Base-by-base conservation (phyloP, 53 echinoderm and acorn worm species). In the Echinarachnius parma region DNA sequence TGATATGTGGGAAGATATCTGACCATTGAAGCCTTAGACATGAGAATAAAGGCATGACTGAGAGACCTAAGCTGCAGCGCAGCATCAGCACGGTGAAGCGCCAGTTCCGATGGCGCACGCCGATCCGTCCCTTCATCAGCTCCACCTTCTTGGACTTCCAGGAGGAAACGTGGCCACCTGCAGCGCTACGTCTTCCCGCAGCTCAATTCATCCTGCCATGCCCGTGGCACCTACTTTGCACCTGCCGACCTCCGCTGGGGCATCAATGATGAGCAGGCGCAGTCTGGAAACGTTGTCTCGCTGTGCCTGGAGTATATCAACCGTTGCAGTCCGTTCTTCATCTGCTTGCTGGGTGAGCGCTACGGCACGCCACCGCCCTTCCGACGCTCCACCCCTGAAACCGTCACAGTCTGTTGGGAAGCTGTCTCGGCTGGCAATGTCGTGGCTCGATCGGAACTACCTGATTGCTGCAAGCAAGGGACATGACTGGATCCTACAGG, bases 231-330 rank as follows among this genome's bases (percentile, higher is more conserved):
- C 20, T 85, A 82, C 74, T 96, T 91, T 66, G 83, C 88, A 21
- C 96, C 96, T 4, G 85, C 86, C 1, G 96, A 96, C 67, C 88
- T 96, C 7, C 84, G 87, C 23, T 86, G 94, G 94, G 96, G 89
- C 9, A 88, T 96, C 53, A 96, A 68, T 29, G 85, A 96, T 31
- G 85, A 87, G 59, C 96, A 96, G 72, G 48, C 82, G 0, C 84
- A 76, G 61, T 84, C 89, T 1, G 91, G 88, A 7, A 76, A 96
- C 19, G 91, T 96, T 1, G 55, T 96, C 14, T 87, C 87, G 5
- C 77, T 96, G 34, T 96, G 96, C 48, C 74, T 96, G 25, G 96
- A 96, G 37, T 91, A 96, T 64, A 63, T 96, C 19, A 82, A 87
- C 47, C 85, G 76, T 31, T 91, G 96, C 60, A 81, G 67, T 27